Percentiles rank a stretch among this genome's conserved stretches.
Conservation (phyloP, 2,888 invertebrate genomes). For the Caenorhabditis panamensis region DNA sequence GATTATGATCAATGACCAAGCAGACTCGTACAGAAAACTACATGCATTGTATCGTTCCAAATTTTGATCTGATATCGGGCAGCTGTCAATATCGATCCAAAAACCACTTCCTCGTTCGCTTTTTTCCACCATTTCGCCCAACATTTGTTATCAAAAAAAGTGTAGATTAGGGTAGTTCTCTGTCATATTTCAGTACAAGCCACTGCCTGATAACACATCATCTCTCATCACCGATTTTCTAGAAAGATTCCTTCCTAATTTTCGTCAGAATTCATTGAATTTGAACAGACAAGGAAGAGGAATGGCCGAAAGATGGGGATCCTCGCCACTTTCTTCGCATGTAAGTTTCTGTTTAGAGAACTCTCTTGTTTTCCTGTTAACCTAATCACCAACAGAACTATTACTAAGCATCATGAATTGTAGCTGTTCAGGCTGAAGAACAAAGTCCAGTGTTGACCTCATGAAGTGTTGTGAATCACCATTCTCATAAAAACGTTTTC, state of each 20-base stretch:
- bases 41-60: not conserved
- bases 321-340: conserved; percentile 32
- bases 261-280: not conserved
- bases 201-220: conserved; percentile 18
- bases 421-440: no score
- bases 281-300: not conserved
- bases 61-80: not conserved
- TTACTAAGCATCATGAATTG: no score
- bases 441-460: no score
- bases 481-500: no score
- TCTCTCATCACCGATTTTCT: not conserved
- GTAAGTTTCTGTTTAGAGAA: conserved; percentile 21
- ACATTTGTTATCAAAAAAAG: conserved; percentile 14
- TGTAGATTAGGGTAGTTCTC: conserved; percentile 15
- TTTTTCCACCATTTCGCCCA: not conserved
- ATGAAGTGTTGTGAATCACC: no score
- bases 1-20: not conserved
- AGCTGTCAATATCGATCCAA: conserved; percentile 31
- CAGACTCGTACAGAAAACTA: conserved; percentile 23
- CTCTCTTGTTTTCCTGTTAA: no score
- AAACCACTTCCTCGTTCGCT: conserved; percentile 41
- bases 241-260: not conserved
- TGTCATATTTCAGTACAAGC: conserved; percentile 24
- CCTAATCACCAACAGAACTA: no score
- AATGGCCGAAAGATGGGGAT: conserved; percentile 13